Conservation (phyloP, 2,113 vertebrate species). For the Microtus ochrogaster region DNA sequence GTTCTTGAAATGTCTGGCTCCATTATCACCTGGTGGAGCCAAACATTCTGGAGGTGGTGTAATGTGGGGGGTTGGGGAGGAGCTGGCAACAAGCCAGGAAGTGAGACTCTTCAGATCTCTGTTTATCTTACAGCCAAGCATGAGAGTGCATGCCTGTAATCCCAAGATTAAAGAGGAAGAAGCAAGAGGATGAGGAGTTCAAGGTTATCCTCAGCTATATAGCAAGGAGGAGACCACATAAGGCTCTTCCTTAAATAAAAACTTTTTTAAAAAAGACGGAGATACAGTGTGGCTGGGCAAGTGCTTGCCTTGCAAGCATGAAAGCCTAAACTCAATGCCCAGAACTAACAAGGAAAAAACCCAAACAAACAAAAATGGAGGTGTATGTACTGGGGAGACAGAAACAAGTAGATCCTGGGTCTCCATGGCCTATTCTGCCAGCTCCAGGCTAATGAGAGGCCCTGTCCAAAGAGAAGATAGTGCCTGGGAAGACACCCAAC, state of each 20-base stretch:
- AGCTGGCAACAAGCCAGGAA: not conserved
- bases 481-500: not conserved
- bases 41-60: not conserved
- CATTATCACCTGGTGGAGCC: not conserved
- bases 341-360: not conserved
- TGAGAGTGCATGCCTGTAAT: not conserved
- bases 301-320: no score
- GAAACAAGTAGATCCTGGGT: not conserved
- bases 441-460: not conserved
- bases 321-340: no score
- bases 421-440: not conserved
- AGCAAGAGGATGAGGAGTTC: no score
- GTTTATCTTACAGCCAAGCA: not conserved
- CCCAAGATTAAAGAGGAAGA: no score
- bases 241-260: no score
- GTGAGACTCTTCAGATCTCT: not conserved
- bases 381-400: not conserved
- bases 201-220: no score
- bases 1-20: not conserved
- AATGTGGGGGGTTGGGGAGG: not conserved
- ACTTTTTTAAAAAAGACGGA: no score
- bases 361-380: not conserved
- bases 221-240: no score
- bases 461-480: not conserved
- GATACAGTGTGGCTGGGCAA: no score